A percentile compares a stretch with the other conserved stretches of the same genome.
Conservation (phyloP, 2,888 invertebrate genomes). For the Apocheima hispidaria region DNA sequence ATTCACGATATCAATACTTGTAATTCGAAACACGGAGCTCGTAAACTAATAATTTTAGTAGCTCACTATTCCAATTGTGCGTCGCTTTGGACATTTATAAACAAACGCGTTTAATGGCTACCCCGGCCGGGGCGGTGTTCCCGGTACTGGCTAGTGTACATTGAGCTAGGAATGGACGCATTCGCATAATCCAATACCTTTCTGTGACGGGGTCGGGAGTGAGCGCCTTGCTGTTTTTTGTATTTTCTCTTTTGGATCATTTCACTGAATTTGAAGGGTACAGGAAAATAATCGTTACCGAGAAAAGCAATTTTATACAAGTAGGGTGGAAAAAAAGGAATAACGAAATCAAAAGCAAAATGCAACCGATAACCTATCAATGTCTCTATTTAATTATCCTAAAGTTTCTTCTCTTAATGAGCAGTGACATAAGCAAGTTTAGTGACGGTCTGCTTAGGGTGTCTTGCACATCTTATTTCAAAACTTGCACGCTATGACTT, state of each 20-base stretch:
- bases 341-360: not conserved
- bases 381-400: too few species aligned
- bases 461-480: not conserved
- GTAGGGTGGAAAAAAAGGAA: not conserved
- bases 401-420: too few species aligned
- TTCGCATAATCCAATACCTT: constrained; percentile 34
- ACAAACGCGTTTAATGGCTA: constrained; percentile 54
- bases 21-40: constrained; percentile 15
- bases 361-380: too few species aligned
- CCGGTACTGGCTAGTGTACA: constrained; percentile 45
- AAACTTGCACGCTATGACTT: constrained; percentile 42
- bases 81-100: constrained; percentile 50
- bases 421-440: not conserved
- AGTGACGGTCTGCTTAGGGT: not conserved
- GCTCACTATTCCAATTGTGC: constrained; percentile 32
- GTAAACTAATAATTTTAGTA: constrained; percentile 39
- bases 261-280: not conserved
- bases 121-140: constrained; percentile 44
- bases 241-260: not conserved
- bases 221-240: constrained; percentile 6
- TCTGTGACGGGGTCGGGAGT: constrained; percentile 11
- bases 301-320: not conserved
- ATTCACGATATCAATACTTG: constrained; percentile 9
- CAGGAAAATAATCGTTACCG: not conserved
- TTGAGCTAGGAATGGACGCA: constrained; percentile 30